A percentile compares a stretch with the other conserved stretches of the same genome.
phyloP scores from a whole-genome alignment of 2,113 vertebrate genomes.

The Mormyrus lacerda region DNA sequence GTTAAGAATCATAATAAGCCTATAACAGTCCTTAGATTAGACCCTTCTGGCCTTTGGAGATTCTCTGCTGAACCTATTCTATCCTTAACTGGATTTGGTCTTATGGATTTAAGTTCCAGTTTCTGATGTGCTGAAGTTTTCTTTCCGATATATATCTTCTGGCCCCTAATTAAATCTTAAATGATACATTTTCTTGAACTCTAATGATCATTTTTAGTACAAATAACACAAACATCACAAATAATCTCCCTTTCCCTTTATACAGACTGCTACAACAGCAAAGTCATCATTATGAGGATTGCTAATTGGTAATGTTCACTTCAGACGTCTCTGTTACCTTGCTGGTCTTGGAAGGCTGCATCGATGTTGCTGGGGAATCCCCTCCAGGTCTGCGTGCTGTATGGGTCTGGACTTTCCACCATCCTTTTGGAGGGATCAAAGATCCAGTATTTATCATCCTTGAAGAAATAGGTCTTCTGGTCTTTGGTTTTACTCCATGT shows the following conservation, averaged over 20 bases:
- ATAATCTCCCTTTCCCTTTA: not conserved
- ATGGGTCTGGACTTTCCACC: slow-evolving; percentile 65
- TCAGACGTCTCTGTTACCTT: slow-evolving; percentile 55
- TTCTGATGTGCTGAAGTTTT: not conserved
- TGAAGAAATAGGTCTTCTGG: slow-evolving; percentile 78
- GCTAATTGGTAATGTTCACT: not conserved
- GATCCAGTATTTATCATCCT: slow-evolving; percentile 74
- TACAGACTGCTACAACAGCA: not conserved
- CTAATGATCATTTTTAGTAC: not conserved
- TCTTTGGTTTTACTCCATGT: slow-evolving; percentile 75
- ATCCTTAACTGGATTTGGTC: not conserved
- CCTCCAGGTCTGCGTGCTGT: slow-evolving; percentile 71
- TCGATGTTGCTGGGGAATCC: slow-evolving; percentile 72
- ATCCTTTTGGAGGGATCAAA: slow-evolving; percentile 62
- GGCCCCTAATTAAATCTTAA: not conserved
- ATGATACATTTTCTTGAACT: not conserved
- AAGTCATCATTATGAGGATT: not conserved
- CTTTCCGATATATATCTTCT: not conserved
- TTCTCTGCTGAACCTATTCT: not conserved
- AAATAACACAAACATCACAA: not conserved
- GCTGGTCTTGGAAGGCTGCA: slow-evolving; percentile 73
- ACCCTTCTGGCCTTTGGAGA: not conserved
- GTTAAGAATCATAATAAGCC: not conserved
- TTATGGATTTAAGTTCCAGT: not conserved
- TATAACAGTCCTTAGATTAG: not conserved